A percentile compares a stretch with the other conserved stretches of the same genome.
phyloP scores from a whole-genome alignment of 2,797 vertebrate species.

The Enteromius thamalakanensis region DNA sequence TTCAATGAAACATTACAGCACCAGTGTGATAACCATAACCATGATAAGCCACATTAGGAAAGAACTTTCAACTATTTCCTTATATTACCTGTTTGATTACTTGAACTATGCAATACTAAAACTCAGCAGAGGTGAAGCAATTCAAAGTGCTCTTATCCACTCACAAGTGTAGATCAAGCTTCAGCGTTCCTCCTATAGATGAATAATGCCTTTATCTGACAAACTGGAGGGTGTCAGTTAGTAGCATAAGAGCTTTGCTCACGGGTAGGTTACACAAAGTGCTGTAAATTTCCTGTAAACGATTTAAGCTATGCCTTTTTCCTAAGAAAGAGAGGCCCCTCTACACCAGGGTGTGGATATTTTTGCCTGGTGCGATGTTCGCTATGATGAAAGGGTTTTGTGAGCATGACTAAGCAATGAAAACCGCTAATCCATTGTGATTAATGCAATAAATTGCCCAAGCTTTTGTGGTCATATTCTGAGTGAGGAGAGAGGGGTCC shows the following conservation, averaged over 20 bases:
- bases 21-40: constrained; percentile 10
- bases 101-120: constrained; percentile 15
- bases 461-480: constrained; percentile 65
- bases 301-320: constrained; percentile 26
- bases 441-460: constrained; percentile 82
- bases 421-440: constrained; percentile 80
- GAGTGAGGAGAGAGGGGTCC: constrained; percentile 47
- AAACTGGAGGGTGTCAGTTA: constrained; percentile 11
- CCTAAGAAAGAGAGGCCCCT: constrained; percentile 20
- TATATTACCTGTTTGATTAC: neutral
- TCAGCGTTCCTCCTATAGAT: constrained; percentile 12
- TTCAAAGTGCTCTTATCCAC: constrained; percentile 3
- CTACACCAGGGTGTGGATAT: constrained; percentile 51
- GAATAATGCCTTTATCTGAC: constrained; percentile 32
- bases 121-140: constrained; percentile 18
- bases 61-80: constrained; percentile 7
- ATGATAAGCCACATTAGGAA: constrained; percentile 9
- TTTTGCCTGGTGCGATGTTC: constrained; percentile 66
- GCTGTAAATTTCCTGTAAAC: constrained; percentile 25
- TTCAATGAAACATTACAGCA: constrained; percentile 32
- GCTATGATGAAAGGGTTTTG: constrained; percentile 76
- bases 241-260: constrained; percentile 35
- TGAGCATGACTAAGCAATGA: constrained; percentile 81
- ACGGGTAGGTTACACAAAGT: neutral
- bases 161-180: constrained; percentile 10